phyloP scores from a whole-genome alignment of 2,888 invertebrate species.

The Diaprepes abbreviatus region DNA sequence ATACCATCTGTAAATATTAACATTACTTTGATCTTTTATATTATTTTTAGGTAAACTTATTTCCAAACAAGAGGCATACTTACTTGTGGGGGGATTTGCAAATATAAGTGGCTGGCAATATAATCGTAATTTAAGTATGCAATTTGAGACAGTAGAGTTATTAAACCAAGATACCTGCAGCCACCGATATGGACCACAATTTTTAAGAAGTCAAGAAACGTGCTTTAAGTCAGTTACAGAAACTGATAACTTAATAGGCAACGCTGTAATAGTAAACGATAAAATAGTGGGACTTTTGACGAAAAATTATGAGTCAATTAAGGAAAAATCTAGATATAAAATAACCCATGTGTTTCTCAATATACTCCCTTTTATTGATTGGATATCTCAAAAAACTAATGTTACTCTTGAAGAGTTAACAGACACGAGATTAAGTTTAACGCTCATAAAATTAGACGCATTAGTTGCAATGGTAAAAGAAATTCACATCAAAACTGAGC shows the following conservation, averaged over 20 bases:
- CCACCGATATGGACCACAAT: constrained; percentile 3
- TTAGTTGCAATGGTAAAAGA: not conserved
- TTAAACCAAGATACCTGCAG: constrained; percentile 21
- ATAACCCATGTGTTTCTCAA: constrained; percentile 11
- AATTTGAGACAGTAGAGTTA: not conserved
- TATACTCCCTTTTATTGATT: constrained; percentile 13
- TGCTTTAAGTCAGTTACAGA: not conserved
- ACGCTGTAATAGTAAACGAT: constrained; percentile 2
- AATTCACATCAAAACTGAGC: not conserved
- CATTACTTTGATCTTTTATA: too few species aligned
- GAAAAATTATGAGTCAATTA: not conserved
- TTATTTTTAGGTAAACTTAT: too few species aligned
- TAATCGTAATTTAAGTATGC: not conserved
- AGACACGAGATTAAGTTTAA: not conserved
- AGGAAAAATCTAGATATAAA: not conserved
- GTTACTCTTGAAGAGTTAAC: not conserved
- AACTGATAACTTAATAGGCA: constrained; percentile 11
- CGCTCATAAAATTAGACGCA: not conserved
- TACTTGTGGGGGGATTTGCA: too few species aligned
- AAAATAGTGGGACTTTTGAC: constrained; percentile 21
- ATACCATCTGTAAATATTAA: too few species aligned
- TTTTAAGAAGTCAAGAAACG: constrained; percentile 18
- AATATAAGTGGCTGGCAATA: constrained; percentile 16
- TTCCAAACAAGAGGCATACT: too few species aligned
- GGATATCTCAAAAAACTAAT: constrained; percentile 6